Evolutionary conservation across 64 coral and sea anemone genomes (phyloP), one percentile per base, ranked within the genome.

Genomic region (Platygyra sinensis): DNA sequence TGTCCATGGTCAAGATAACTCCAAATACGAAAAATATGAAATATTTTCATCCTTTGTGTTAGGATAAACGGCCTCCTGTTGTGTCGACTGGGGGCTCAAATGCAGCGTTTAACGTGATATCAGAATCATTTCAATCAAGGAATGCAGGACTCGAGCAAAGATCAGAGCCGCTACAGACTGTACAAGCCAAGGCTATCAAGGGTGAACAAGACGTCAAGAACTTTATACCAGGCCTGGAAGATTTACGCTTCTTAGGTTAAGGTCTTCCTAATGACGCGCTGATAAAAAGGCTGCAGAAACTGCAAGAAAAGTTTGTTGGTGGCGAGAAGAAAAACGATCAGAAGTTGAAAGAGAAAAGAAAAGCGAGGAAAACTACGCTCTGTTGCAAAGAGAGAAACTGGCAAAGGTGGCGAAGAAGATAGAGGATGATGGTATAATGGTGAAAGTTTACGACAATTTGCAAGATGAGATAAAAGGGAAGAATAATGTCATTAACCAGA

Each of bases 381-480:
- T 94, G 31, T 67, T 80, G 50, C 88, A 83, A 46, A 98, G 91
- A 57, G 93, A 95, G 67, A 98, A 93, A 33, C 87, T 98, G 0
- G 77, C 92, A 7, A 82, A 88, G 32, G 93, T 93, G 52, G 85
- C 82, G 2, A 92, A 95, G 60, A 95, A 89, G 42, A 90, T 95
- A 89, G 96, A 98, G 10, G 93, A 94, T 46, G 93, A 87, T 63
- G 96, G 93, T 33, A 94, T 94, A 27, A 94, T 98, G 89, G 90
- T 98, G 7, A 91, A 98, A 28, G 96, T 98, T 74, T 98, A 98
- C 31, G 96, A 98, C 54, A 90, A 90, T 63, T 85, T 98, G 39
- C 96, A 98, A 79, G 96, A 98, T 67, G 96, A 98, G 78, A 95
- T 98, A 33, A 33, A 93, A 89, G 94, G 55, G 10, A 98, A 98